Base-by-base conservation (phyloP, 2,888 invertebrate species). In the Bembecia ichneumoniformis region DNA sequence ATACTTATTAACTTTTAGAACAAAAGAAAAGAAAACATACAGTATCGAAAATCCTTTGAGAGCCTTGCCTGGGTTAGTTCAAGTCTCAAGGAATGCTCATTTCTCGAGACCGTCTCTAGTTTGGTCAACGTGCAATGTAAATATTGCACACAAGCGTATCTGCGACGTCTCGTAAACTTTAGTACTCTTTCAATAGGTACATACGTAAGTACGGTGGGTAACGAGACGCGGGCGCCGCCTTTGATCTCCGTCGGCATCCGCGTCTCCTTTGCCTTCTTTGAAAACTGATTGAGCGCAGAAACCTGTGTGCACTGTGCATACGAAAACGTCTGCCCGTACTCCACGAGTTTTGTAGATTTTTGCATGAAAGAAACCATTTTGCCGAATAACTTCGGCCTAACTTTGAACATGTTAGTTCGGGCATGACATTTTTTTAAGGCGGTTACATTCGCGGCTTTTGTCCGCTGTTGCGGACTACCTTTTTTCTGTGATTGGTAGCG, bases 301-400 rank as follows among this genome's bases (percentile, higher is more conserved):
- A 72, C 74, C 74, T 78, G 71, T 82, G 76, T 81, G 82, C 83
- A 82, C 70, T 82, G 76, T 81, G 82, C 83, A 82, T 81, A 82
- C 77, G 80, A 74, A 78, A 81, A 77, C 74, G 73, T 72, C 72
- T 68, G 66, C 58, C 28, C 28, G n/a, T 28, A 11, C 46, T 68
- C 57, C 61, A 58, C 49, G 55, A 66, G 68, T 75, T 77, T 71
- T 63, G 67, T 70, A 74, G 68, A 69, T 68, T 69, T 71, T 70
- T 65, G 62, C 63, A 62, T 65, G 62, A 73, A 71, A 72, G 71
- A 68, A 73, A 69, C 60, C 66, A 63, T 66, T 73, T 73, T 59
- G 60, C 55, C n/a, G 40, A 40, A 11, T 10, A 44, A 16, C 17
- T 44, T 44, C 15, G 47, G 45, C 48, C 44, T 43, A 48, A 40